Conservation (phyloP, 1,140 invertebrate genomes). For the Notospermus geniculatus region DNA sequence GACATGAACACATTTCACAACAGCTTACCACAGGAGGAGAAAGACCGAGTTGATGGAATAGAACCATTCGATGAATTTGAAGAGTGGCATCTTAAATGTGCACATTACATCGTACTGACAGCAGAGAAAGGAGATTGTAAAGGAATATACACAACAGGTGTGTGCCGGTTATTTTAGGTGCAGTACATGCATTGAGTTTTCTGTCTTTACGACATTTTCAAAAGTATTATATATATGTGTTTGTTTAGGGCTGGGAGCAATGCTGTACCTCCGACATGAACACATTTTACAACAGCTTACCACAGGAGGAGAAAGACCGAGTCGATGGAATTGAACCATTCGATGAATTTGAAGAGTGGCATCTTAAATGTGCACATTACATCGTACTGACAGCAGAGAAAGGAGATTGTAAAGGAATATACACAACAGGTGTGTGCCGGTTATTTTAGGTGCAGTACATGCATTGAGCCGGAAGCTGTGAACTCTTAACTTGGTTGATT, state of each 20-base stretch:
- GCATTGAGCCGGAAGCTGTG: no score
- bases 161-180: no score
- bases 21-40: constrained; percentile 44
- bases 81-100: constrained; percentile 60
- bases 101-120: constrained; percentile 59
- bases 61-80: constrained; percentile 64
- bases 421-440: no score
- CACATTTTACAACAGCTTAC: constrained; percentile 49
- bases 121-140: constrained; percentile 34
- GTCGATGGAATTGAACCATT: constrained; percentile 58
- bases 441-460: no score
- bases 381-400: constrained; percentile 51
- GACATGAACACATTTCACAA: constrained; percentile 57
- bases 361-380: constrained; percentile 62
- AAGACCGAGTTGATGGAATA: constrained; percentile 46
- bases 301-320: constrained; percentile 45
- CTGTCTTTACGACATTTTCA: no score
- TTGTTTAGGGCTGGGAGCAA: constrained; percentile 55
- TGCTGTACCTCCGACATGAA: constrained; percentile 53
- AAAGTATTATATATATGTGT: constrained; percentile 8
- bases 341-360: constrained; percentile 63
- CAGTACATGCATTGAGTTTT: no score
- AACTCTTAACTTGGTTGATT: no score
- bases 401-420: constrained; percentile 14
- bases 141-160: neutral